Percentiles rank a stretch among this genome's conserved stretches.
These are phyloP conservation scores for Proales similis DNA, from an alignment of 1,140 invertebrate species.

Conservation along the genomic window DNA sequence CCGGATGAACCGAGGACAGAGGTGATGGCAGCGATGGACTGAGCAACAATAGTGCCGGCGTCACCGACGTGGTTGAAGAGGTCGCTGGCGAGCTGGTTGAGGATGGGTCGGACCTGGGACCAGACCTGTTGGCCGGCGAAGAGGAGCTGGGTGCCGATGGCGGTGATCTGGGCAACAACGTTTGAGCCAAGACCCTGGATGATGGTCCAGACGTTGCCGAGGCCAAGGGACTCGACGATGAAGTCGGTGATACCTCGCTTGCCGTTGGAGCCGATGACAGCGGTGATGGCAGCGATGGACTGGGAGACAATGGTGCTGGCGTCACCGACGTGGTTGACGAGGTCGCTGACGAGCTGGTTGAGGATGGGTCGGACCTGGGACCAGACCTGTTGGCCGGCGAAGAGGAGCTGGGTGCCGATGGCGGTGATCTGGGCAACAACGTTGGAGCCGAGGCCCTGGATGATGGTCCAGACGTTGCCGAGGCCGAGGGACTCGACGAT, in stretches of 20 bases:
- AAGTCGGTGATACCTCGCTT: no score
- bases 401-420: constrained; percentile 30
- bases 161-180: background rate
- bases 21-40: constrained; percentile 7
- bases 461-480: constrained; percentile 2
- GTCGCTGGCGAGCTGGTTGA: constrained; percentile 18
- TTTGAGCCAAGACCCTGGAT: constrained; percentile 6
- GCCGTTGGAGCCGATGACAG: no score
- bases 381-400: constrained; percentile 28
- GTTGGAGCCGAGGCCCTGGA: constrained; percentile 1
- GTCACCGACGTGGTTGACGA: constrained; percentile 9
- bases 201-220: constrained; percentile 2
- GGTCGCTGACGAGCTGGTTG: constrained; percentile 18
- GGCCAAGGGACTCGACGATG: no score
- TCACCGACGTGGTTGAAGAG: constrained; percentile 12
- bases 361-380: constrained; percentile 15
- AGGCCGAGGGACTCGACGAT: constrained; percentile 22
- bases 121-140: constrained; percentile 31
- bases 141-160: constrained; percentile 28
- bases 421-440: background rate
- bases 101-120: constrained; percentile 11
- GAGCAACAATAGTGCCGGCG: constrained; percentile 5
- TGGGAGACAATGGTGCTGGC: constrained; percentile 3
- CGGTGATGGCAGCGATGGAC: constrained; percentile 7
- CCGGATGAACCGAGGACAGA: no score